A percentile compares a stretch with the other conserved stretches of the same genome.
Evolutionary conservation across 2,113 vertebrate species (phyloP).

Genomic region (Antigone vipio): DNA sequence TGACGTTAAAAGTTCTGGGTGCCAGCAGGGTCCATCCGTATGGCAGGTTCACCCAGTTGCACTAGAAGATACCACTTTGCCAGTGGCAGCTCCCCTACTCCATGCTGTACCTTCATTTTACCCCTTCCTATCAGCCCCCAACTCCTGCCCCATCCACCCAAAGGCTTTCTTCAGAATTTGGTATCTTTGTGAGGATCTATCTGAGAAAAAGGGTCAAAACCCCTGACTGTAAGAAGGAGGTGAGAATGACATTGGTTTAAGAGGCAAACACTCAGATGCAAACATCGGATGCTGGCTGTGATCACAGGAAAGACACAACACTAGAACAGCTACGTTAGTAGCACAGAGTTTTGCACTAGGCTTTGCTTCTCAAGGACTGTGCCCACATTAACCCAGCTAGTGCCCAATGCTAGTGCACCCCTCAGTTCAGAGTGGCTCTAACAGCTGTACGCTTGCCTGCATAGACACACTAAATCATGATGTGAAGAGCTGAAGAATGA

Average conservation of each 20-base stretch:
- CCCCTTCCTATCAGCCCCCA: not conserved
- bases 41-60: not conserved
- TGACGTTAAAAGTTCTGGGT: not conserved
- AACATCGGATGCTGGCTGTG: not conserved
- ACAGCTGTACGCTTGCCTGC: rapidly evolving
- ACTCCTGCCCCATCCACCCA: not conserved
- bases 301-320: not conserved
- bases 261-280: not conserved
- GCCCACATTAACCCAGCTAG: not conserved
- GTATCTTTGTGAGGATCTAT: not conserved
- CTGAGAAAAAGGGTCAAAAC: not conserved
- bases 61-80: not conserved
- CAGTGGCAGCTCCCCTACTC: not conserved
- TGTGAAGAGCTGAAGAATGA: not conserved
- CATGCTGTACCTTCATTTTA: not conserved
- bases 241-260: not conserved
- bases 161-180: not conserved
- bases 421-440: not conserved
- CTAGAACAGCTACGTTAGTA: not conserved
- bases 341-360: not conserved
- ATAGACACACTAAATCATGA: not conserved
- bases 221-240: not conserved
- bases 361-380: not conserved
- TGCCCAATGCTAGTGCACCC: not conserved
- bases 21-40: not conserved